phyloP scores from a whole-genome alignment of 1,140 invertebrate genomes.

The Bombus pyrosoma region DNA sequence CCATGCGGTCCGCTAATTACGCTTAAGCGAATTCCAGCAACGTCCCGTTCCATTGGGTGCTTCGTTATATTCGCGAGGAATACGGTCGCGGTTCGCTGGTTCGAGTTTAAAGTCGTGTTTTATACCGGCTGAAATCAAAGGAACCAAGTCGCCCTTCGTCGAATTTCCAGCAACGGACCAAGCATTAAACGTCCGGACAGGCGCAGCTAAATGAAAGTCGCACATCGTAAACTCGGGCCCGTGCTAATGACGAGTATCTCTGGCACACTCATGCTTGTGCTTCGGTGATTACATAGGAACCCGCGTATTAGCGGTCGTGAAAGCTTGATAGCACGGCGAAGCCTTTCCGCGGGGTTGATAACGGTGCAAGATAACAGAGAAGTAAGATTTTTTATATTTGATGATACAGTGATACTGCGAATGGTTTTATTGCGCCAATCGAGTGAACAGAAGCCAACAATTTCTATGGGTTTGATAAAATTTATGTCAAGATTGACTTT shows the following conservation, averaged over 20 bases:
- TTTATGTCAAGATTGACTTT: not conserved
- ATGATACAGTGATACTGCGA: not conserved
- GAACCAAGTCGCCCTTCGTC: not conserved
- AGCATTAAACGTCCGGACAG: not conserved
- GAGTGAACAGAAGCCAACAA: not conserved
- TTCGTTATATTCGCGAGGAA: conserved; percentile 23
- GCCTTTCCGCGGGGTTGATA: not conserved
- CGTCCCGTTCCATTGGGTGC: not conserved
- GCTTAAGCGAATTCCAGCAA: conserved; percentile 44
- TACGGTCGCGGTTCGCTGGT: conserved; percentile 7
- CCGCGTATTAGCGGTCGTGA: not conserved
- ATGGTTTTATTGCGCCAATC: not conserved
- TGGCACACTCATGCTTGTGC: not conserved
- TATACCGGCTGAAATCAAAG: conserved; percentile 49
- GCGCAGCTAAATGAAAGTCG: not conserved
- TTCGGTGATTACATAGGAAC: not conserved
- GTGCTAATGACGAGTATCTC: not conserved
- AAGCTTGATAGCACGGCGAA: not conserved
- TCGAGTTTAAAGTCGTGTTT: conserved; percentile 21
- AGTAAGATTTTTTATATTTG: not conserved
- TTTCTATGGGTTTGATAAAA: not conserved
- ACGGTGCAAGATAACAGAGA: not conserved
- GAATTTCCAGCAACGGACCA: conserved; percentile 4
- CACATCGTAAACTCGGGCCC: conserved; percentile 26
- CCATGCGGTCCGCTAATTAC: conserved; percentile 52